Base-by-base conservation (phyloP, 2,113 vertebrate genomes). In the Lophochroa leadbeateri region DNA sequence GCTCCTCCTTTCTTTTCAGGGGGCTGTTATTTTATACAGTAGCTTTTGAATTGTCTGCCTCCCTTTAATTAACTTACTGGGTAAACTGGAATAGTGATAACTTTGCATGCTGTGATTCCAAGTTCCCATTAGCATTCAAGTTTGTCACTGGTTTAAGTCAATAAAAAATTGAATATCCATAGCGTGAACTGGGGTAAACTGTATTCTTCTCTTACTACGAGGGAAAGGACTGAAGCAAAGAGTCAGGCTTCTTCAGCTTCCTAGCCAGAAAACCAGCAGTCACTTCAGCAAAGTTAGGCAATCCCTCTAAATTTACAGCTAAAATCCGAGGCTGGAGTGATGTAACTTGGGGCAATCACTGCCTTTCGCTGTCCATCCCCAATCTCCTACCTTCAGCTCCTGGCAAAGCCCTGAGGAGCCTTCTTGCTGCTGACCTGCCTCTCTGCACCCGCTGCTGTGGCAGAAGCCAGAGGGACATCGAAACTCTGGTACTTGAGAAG, bases 371-470 rank as follows among this genome's bases (percentile, higher is more conserved):
- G 27, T 53, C 12, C 13, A 43, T 33, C 50, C 24, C 50, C 17
- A 10, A 49, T 8, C 24, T 31, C 7, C 19, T 11, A 10, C n/a
- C 29, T 63, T 31, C 31, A 37, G 50, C 55, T 90, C 52, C 67
- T 50, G 57, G 46, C 50, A 57, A 88, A 78, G 60, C 8, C 67
- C 52, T 10, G 27, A 52, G 46, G n/a, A 83, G 21, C 13, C 17
- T n/a, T 33, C 39, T 53, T 12, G 4, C 8, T 53, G 55, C 23
- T 85, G 72, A 33, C 47, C 77, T 81, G 57, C 63, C 74, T 58
- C 33, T 71, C 16, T 0, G 2, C 52, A 69, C n/a, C 50, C 57
- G 20, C 2, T 0, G 8, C 24, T 16, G 35, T 0, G 0, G 58
- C 29, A 69, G 55, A 69, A 82, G 61, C 35, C 10, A 3, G 13